Evolutionary conservation across 2,113 vertebrate species (phyloP).

Genomic region (Coreoperca whiteheadi): DNA sequence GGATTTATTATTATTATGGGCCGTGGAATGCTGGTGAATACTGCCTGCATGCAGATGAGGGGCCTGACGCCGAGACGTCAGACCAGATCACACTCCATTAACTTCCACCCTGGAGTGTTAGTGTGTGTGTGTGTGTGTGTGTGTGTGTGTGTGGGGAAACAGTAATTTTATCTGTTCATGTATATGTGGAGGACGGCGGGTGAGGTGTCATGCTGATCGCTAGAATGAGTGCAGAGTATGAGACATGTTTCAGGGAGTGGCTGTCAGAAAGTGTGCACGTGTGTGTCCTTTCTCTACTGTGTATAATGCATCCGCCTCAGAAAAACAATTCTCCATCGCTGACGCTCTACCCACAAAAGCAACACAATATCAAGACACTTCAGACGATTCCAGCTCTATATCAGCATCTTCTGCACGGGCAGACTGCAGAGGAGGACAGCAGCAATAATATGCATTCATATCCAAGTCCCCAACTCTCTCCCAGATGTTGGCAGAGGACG

Average conservation of each 20-base stretch:
- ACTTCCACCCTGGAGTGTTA: conserved; percentile 42
- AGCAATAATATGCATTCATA: conserved; percentile 47
- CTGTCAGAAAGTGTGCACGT: neutral
- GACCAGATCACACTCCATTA: conserved; percentile 79
- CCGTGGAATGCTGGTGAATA: conserved; percentile 49
- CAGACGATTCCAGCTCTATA: neutral
- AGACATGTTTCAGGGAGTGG: conserved; percentile 17
- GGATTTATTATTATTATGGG: conserved; percentile 74
- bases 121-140: conserved; percentile 8
- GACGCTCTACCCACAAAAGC: neutral
- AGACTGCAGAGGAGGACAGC: conserved; percentile 43
- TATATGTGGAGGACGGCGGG: conserved; percentile 1
- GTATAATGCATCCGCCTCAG: neutral
- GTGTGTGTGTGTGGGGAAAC: neutral
- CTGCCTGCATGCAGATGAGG: conserved; percentile 77
- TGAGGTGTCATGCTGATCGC: neutral
- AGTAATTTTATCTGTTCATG: conserved; percentile 39
- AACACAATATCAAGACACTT: conserved; percentile 11
- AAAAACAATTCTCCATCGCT: neutral
- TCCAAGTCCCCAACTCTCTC: conserved; percentile 11
- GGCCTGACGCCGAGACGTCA: conserved; percentile 55
- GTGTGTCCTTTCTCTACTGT: neutral
- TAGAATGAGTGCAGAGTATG: neutral
- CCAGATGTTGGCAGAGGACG: conserved; percentile 35
- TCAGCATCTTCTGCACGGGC: conserved; percentile 8